These are phyloP conservation scores for Hemibagrus guttatus DNA, from an alignment of 2,797 vertebrate species.

Conservation along the genomic window DNA sequence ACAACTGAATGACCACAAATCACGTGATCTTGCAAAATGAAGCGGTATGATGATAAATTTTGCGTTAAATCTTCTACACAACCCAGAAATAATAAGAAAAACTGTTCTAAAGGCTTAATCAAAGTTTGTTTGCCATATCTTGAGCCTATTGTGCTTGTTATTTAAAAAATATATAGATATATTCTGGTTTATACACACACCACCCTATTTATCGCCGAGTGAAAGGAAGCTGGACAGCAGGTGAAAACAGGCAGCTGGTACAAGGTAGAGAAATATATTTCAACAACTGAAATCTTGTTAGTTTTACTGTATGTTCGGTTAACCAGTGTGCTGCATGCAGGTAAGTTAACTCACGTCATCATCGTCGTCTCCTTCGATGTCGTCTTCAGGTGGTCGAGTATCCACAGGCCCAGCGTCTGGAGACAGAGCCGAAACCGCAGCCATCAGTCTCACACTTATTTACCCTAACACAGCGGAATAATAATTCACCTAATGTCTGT, in stretches of 20 bases:
- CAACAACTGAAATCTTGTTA: neutral
- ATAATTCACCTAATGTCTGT: neutral
- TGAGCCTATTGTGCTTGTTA: neutral
- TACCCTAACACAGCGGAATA: neutral
- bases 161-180: neutral
- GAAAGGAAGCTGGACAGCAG: neutral
- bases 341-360: conserved; percentile 68
- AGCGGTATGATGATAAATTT: no score
- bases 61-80: neutral
- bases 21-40: neutral
- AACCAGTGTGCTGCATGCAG: neutral
- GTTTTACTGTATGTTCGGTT: neutral
- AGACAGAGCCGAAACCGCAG: conserved; percentile 74
- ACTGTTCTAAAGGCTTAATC: neutral
- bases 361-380: conserved; percentile 80
- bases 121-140: neutral
- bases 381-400: conserved; percentile 72
- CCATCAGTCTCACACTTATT: conserved; percentile 62
- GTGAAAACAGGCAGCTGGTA: no score
- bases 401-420: conserved; percentile 73
- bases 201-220: neutral
- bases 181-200: neutral
- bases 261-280: neutral
- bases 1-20: neutral
- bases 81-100: neutral